A percentile compares a stretch with the other conserved stretches of the same genome.
Evolutionary conservation across 2,888 invertebrate species (phyloP).

Genomic region (Eurois occulta): DNA sequence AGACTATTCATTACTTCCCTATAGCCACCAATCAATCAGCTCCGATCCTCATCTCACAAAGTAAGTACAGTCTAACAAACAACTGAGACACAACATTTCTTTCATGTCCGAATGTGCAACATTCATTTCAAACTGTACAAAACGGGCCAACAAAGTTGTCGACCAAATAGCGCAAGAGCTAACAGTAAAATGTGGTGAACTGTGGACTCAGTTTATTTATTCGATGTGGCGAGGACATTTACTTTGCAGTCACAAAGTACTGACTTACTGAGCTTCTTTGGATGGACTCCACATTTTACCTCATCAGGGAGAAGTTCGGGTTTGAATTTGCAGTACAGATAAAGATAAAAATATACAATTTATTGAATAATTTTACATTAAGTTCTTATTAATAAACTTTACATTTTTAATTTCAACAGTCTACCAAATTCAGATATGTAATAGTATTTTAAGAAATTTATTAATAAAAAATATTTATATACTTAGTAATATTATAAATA

Average conservation of each 20-base stretch:
- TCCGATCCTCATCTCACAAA: not conserved
- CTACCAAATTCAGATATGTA: too few relatives aligned
- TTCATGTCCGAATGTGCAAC: slow-evolving; percentile 10
- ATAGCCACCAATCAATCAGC: not conserved
- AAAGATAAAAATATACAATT: too few relatives aligned
- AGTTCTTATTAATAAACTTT: too few relatives aligned
- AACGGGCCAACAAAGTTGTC: slow-evolving; percentile 47
- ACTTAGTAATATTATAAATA: too few relatives aligned
- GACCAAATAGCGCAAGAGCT: slow-evolving; percentile 28
- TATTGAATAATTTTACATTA: too few relatives aligned
- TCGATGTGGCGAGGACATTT: slow-evolving; percentile 32
- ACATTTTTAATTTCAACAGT: too few relatives aligned
- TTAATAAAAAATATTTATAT: too few relatives aligned
- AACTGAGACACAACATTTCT: slow-evolving; percentile 2
- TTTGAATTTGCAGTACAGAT: not conserved
- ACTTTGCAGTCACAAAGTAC: slow-evolving; percentile 43
- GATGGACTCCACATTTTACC: not conserved
- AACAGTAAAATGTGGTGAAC: slow-evolving; percentile 28
- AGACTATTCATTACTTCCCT: not conserved
- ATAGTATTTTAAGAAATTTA: too few relatives aligned
- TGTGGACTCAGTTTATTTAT: slow-evolving; percentile 42
- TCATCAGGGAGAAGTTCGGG: not conserved
- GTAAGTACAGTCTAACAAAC: not conserved
- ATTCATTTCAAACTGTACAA: slow-evolving; percentile 30
- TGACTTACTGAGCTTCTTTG: slow-evolving; percentile 4